Base-by-base conservation (phyloP, 92 coral and sea anemone genomes). In the Palythoa heliodiscus region DNA sequence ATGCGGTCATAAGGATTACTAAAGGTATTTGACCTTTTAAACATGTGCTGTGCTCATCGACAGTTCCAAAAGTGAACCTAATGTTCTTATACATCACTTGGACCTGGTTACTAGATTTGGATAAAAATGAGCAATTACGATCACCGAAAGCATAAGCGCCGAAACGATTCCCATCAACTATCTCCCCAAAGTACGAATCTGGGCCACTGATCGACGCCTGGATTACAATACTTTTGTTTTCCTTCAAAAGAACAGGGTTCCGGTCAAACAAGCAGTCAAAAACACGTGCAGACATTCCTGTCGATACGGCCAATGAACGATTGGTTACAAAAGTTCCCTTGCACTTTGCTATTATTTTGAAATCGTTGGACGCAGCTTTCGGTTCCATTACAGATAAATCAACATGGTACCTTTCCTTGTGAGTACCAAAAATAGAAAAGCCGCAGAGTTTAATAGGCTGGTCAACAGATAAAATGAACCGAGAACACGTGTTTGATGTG, bases 351-450 rank as follows among this genome's bases (percentile, higher is more conserved):
- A 73, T 63, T 12, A 13, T 15, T 35, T 9, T 5, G 35, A 29
- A 2, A 11, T 16, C 3, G 7, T 4, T 9, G 38, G 38, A 69
- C 54, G 37, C 22, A 15, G 54, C n/a, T 17, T 73, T 35, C 57
- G 19, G 23, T 47, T 73, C 38, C 16, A 29, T 35, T 3, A 73
- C 54, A 13, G 6, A 2, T 17, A 73, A 47, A 19, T 73, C 4
- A 14, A 73, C 55, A 47, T 9, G 10, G 57, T 73, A 73, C 57
- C 47, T 7, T 40, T 8, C 25, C 14, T 47, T 12, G 17, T 73
- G 54, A 20, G 77, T 73, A 39, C 77, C 77, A 43, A 73, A 73
- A n/a, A 73, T 2, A 16, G 77, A 43, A 38, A 73, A 73, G 57
- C 77, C 77, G 47, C 57, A 47, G 35, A 73, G 77, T 43, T 8